A percentile compares a stretch with the other conserved stretches of the same genome.
phyloP scores from a whole-genome alignment of 2,888 invertebrate genomes.

The Synergus itoensis region DNA sequence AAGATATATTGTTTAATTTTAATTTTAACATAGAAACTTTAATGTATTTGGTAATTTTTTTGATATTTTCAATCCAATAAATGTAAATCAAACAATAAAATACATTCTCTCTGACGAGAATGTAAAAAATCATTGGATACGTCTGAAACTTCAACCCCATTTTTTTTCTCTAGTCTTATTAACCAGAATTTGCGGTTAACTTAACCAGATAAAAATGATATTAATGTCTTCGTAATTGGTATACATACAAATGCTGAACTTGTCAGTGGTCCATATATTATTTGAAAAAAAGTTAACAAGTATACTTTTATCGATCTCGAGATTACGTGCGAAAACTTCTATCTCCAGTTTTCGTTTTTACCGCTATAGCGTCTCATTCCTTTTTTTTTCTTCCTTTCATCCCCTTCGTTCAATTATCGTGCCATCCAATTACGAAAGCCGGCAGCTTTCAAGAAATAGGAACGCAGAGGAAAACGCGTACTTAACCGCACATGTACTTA shows the following conservation, averaged over 20 bases:
- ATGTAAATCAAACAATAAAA: no score
- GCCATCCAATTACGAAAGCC: conserved; percentile 62
- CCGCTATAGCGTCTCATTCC: background rate
- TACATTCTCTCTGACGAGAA: no score
- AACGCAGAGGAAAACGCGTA: conserved; percentile 46
- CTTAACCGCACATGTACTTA: conserved; percentile 42
- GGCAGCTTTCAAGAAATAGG: conserved; percentile 53
- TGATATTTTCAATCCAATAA: no score
- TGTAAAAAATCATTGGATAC: no score
- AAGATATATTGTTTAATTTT: no score
- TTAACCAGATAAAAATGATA: no score
- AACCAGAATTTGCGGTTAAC: no score
- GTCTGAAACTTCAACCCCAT: no score
- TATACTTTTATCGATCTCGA: background rate
- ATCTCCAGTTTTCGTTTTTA: conserved; percentile 1
- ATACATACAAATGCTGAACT: background rate
- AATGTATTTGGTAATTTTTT: no score
- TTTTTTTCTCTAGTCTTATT: no score
- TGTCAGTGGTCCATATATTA: background rate
- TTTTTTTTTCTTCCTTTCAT: conserved; percentile 14
- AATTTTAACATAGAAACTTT: no score
- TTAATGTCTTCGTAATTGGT: background rate
- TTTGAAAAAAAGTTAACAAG: background rate
- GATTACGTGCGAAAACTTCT: conserved; percentile 19
- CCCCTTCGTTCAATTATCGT: conserved; percentile 44